Evolutionary conservation across 1,140 invertebrate species (phyloP), one percentile per base, ranked within the genome.

Genomic region (Heliconius melpomene): DNA sequence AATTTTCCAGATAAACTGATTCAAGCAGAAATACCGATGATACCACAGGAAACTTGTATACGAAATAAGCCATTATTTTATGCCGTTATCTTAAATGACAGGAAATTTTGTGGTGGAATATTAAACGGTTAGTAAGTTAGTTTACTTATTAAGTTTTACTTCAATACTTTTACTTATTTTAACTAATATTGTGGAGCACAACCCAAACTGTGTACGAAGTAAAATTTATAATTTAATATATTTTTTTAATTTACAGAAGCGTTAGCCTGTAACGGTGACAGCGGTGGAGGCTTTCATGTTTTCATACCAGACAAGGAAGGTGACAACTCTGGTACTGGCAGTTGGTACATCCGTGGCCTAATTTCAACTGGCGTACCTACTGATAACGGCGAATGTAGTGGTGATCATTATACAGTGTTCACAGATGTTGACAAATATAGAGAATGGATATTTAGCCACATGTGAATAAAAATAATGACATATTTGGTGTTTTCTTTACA

Each of bases 181-280:
- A 40, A 40, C 11, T 40, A 40, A 0, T 40, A 40, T 52, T 52
- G 18, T 52, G 3, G 5, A 52, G 7, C 16, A 52, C 16, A 5
- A 52, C 16, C 50, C 50, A 20, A 52, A 52, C 40, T 40, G 11
- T 40, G 11, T 46, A 52, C 50, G 18, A 6, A 52, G 0, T 20
- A 52, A 52, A 52, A 20, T 16, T 52, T 20, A 46, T 54, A 57
- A 57, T 57, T 23, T 20, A 2, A 74, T 60, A 46, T 36, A 16
- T 52, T 26, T 11, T 36, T 18, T 2, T 54, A 23, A 54, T 74
- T 84, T 84, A 26, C 74, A 89, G 87, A 86, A 52, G 87, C 90
- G 20, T 87, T 87, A 66, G 85, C 86, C 13, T 93, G 91, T 79
- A 92, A 90, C 26, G 90, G 91, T 11, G 91, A 92, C 83, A 92